Percentiles rank a stretch among this genome's conserved stretches.
These are phyloP conservation scores for Perccottus glenii DNA, from an alignment of 2,113 vertebrate species.

Conservation along the genomic window DNA sequence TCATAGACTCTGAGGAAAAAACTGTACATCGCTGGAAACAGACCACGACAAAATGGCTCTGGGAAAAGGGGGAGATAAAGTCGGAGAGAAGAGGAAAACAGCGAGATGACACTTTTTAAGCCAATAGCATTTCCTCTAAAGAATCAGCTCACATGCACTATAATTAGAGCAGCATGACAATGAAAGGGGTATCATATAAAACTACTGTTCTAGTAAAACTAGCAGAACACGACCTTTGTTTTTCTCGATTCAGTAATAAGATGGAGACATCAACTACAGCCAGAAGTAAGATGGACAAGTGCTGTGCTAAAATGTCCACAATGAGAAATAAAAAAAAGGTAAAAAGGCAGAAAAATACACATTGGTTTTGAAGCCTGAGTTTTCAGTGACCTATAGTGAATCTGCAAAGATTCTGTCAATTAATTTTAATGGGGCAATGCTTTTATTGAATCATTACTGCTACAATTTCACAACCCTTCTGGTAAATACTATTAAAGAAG, in stretches of 20 bases:
- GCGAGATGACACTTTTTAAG: conserved; percentile 50
- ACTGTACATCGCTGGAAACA: conserved; percentile 77
- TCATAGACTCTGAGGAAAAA: conserved; percentile 71
- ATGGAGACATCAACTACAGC: conserved; percentile 44
- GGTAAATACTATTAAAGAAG: conserved; percentile 74
- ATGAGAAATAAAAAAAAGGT: conserved; percentile 42
- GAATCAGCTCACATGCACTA: conserved; percentile 70
- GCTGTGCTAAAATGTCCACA: conserved; percentile 64
- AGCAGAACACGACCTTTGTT: conserved; percentile 48
- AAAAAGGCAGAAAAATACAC: conserved; percentile 50
- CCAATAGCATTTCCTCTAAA: conserved; percentile 60
- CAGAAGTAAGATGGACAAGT: conserved; percentile 33
- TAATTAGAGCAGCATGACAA: conserved; percentile 66
- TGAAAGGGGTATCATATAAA: conserved; percentile 24
- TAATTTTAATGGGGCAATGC: conserved; percentile 40
- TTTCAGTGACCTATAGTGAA: conserved; percentile 51
- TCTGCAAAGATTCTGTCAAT: conserved; percentile 49
- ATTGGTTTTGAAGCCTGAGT: conserved; percentile 66
- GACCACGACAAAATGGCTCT: conserved; percentile 70
- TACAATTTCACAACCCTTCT: conserved; percentile 73
- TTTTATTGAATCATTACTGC: conserved; percentile 60
- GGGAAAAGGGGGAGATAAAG: conserved; percentile 40
- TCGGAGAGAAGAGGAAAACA: conserved; percentile 41
- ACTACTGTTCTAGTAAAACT: conserved; percentile 49
- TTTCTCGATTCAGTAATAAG: conserved; percentile 42